These are phyloP conservation scores for Himalopsyche anomala DNA, from an alignment of 2,888 invertebrate species.

Conservation along the genomic window DNA sequence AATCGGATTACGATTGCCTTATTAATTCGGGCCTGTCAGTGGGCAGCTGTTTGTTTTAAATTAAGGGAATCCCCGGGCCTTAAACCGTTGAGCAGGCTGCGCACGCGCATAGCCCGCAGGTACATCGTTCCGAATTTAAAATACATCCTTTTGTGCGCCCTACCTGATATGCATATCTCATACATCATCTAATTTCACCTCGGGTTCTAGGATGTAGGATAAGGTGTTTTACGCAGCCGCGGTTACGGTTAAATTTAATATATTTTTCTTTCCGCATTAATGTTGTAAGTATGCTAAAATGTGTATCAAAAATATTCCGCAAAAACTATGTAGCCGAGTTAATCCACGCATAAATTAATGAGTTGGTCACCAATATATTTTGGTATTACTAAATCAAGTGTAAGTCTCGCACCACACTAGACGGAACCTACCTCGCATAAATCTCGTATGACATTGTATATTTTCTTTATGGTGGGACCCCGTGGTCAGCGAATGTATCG, in stretches of 20 bases:
- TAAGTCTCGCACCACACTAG: too few species aligned
- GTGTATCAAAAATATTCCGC: background rate
- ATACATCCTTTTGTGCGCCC: slow-evolving; percentile 47
- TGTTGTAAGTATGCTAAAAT: background rate
- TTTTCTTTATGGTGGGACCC: too few species aligned
- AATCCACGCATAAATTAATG: too few species aligned
- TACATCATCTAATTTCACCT: slow-evolving; percentile 45
- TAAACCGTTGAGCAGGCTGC: slow-evolving; percentile 54
- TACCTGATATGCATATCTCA: slow-evolving; percentile 47
- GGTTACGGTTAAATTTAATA: slow-evolving; percentile 28
- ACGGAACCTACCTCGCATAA: too few species aligned
- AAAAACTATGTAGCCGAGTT: too few species aligned
- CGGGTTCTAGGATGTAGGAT: slow-evolving; percentile 39
- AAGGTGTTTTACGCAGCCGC: slow-evolving; percentile 33
- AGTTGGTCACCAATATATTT: too few species aligned
- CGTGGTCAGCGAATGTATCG: too few species aligned
- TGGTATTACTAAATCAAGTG: too few species aligned
- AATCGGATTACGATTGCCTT: background rate
- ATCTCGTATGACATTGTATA: too few species aligned
- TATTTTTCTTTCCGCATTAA: slow-evolving; percentile 23
- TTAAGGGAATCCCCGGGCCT: slow-evolving; percentile 52
- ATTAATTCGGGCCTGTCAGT: slow-evolving; percentile 23
- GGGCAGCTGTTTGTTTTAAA: slow-evolving; percentile 46
- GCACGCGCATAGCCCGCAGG: slow-evolving; percentile 57
- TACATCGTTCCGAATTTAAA: slow-evolving; percentile 52